phyloP scores from a whole-genome alignment of 2,797 vertebrate genomes.

The Macropodus opercularis region DNA sequence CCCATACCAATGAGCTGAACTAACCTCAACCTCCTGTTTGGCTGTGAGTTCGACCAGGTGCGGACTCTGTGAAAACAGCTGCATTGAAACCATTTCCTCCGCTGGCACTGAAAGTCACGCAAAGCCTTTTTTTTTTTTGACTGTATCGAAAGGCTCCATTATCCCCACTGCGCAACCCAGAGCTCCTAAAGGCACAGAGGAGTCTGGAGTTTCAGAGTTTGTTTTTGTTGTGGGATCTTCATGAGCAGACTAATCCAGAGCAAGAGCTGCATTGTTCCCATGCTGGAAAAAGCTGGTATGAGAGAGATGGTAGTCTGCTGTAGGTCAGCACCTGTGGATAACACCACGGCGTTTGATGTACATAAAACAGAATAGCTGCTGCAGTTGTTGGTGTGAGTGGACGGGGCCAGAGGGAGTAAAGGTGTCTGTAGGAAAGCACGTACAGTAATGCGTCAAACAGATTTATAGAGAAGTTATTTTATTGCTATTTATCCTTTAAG shows the following conservation, averaged over 20 bases:
- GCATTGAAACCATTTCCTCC: slow-evolving; percentile 66
- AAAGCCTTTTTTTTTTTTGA: slow-evolving; percentile 59
- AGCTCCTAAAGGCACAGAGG: slow-evolving; percentile 50
- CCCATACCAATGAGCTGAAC: slow-evolving; percentile 55
- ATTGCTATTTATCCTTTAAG: slow-evolving; percentile 16
- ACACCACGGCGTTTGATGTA: slow-evolving; percentile 66
- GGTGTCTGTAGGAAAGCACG: too few relatives aligned
- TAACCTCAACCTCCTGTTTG: slow-evolving; percentile 63
- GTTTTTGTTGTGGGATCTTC: slow-evolving; percentile 65
- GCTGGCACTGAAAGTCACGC: slow-evolving; percentile 48
- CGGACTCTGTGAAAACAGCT: slow-evolving; percentile 72
- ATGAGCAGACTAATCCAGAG: slow-evolving; percentile 70
- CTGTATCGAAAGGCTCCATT: slow-evolving; percentile 72
- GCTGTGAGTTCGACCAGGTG: slow-evolving; percentile 68
- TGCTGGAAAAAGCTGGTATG: slow-evolving; percentile 50
- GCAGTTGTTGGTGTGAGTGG: slow-evolving; percentile 61
- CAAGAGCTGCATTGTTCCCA: slow-evolving; percentile 48
- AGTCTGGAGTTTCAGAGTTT: slow-evolving; percentile 64
- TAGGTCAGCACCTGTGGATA: slow-evolving; percentile 63
- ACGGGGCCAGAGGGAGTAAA: slow-evolving; percentile 28
- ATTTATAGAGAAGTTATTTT: slow-evolving; percentile 18
- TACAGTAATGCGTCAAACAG: too few relatives aligned
- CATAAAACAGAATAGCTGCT: slow-evolving; percentile 69
- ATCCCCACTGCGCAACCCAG: slow-evolving; percentile 40
- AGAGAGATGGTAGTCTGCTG: slow-evolving; percentile 51